Conservation (phyloP, 2,888 invertebrate species). For the Apoda limacodes region DNA sequence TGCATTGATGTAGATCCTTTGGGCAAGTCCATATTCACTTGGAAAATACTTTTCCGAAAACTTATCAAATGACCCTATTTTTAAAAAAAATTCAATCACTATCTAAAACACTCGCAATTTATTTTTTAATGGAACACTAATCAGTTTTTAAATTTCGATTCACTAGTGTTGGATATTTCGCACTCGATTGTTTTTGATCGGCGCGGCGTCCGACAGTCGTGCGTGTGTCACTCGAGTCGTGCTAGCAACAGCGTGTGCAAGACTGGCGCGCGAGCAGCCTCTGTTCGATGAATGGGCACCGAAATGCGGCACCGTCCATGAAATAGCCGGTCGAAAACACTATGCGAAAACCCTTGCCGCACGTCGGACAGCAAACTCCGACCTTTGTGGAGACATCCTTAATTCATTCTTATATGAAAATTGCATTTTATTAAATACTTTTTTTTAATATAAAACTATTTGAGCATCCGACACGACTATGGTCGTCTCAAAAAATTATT, state of each 20-base stretch:
- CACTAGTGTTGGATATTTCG: too few species aligned
- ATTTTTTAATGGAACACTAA: too few species aligned
- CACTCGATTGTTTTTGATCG: conserved; percentile 34
- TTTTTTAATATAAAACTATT: too few species aligned
- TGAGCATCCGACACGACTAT: neutral
- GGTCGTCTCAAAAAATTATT: neutral
- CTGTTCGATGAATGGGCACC: conserved; percentile 67
- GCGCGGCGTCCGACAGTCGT: conserved; percentile 26
- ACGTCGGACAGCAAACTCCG: conserved; percentile 45
- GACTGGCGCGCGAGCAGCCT: conserved; percentile 66
- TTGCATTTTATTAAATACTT: too few species aligned
- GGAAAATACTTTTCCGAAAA: conserved; percentile 42
- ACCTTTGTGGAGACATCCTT: conserved; percentile 43
- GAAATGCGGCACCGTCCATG: conserved; percentile 65
- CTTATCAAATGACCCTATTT: too few species aligned
- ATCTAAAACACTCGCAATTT: too few species aligned
- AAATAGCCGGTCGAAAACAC: conserved; percentile 64
- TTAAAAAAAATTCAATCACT: too few species aligned
- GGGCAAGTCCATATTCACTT: conserved; percentile 65
- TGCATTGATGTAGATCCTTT: conserved; percentile 63
- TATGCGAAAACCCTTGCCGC: conserved; percentile 66
- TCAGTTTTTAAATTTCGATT: too few species aligned
- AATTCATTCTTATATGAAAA: conserved; percentile 15
- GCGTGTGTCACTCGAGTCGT: conserved; percentile 48
- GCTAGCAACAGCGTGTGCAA: conserved; percentile 39